Evolutionary conservation across 2,113 vertebrate species (phyloP).

Genomic region (Vulpes vulpes): DNA sequence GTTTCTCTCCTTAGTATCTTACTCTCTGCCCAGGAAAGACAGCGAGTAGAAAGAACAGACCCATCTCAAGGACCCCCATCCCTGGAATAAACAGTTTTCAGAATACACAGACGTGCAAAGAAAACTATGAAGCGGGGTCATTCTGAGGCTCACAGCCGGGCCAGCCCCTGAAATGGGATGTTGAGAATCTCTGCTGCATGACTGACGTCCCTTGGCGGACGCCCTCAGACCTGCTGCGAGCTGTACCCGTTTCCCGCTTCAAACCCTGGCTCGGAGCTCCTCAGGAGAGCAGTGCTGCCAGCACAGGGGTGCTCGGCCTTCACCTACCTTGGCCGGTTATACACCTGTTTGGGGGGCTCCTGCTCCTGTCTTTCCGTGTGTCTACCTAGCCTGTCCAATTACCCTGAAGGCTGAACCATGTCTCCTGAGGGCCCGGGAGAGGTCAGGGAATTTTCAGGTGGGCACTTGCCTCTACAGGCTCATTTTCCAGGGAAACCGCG

Average conservation of each 20-base stretch:
- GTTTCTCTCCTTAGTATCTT: neutral
- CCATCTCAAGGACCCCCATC: neutral
- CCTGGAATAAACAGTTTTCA: neutral
- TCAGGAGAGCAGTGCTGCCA: fast-evolving
- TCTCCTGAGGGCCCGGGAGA: neutral
- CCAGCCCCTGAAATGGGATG: neutral
- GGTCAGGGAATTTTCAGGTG: neutral
- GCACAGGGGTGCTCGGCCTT: fast-evolving
- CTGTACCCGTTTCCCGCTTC: neutral
- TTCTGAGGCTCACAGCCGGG: neutral
- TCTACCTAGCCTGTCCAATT: neutral
- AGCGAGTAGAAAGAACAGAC: neutral
- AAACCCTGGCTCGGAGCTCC: neutral
- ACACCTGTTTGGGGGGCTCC: neutral
- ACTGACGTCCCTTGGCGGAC: neutral
- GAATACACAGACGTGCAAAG: neutral
- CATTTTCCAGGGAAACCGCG: neutral
- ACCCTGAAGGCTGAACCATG: neutral
- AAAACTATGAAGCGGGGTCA: neutral
- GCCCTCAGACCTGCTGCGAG: neutral
- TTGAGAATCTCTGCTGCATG: neutral
- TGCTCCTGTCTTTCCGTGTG: neutral
- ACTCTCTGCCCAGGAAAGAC: neutral
- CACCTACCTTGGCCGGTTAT: neutral
- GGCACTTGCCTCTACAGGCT: neutral